Base-by-base conservation (phyloP, 2,113 vertebrate species). In the Hystrix cristata region DNA sequence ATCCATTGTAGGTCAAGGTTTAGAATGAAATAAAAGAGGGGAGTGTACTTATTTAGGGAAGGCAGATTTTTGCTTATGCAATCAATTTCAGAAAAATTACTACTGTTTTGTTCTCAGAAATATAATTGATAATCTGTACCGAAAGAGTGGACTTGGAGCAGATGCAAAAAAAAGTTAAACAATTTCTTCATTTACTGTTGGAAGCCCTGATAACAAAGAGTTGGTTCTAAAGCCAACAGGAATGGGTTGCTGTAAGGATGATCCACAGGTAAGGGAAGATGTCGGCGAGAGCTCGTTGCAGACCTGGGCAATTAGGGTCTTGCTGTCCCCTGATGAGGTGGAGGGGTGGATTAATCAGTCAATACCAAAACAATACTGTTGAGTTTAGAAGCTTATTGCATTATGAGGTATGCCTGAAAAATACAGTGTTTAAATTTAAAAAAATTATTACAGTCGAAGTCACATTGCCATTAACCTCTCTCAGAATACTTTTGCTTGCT, bases 161-260 rank as follows among this genome's bases (percentile, higher is more conserved):
- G 72, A 72, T 31, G 7, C 5, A 57, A 62, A 94, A 82, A 53
- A 65, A 38, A 83, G 27, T 59, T 62, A 78, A 83, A 74, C 11
- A 79, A 59, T 90, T 91, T 90, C n/a, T 87, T 97, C 31, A 53
- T 76, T 95, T 95, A 46, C 9, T 81, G 51, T 64, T 64, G 76
- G 74, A 94, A 80, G 65, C 27, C 34, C 69, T 51, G 87, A 60
- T 38, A 59, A 87, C 29, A 87, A 27, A 59, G 53, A 60, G 76
- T 25, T n/a, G 46, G 60, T 80, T 48, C 38, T 74, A 57, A 90
- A 90, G 64, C 0, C 51, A 53, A 51, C 13, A 43, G 29, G 79
- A 55, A 14, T 74, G 74, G 34, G 38, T 46, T 67, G 46, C 67
- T 53, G 60, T 21, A 34, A 80, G n/a, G 29, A 78, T 21, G 51